phyloP scores from a whole-genome alignment of 2,888 invertebrate species.

The Pammene aurita region DNA sequence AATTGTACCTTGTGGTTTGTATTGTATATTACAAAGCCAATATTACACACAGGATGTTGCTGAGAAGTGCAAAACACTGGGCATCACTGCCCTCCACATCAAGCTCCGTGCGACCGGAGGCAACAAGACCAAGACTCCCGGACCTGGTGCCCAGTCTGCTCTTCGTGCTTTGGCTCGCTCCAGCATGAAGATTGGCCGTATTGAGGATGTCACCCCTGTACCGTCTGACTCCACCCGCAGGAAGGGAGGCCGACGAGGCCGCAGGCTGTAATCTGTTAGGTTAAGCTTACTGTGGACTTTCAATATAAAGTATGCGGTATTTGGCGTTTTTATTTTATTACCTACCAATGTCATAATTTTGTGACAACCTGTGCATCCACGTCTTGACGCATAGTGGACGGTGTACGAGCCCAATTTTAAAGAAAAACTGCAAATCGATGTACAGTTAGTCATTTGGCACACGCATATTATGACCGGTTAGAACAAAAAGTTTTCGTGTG shows the following conservation, averaged over 20 bases:
- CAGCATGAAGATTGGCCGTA: conserved; percentile 99
- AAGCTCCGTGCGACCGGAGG: conserved; percentile 99
- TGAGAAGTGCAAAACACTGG: conserved; percentile 98
- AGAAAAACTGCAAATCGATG: too few relatives aligned
- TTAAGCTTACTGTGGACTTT: conserved; percentile 75
- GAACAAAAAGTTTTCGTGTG: too few relatives aligned
- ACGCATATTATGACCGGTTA: too few relatives aligned
- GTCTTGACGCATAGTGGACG: too few relatives aligned
- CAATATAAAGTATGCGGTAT: conserved; percentile 73
- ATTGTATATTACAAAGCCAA: background rate
- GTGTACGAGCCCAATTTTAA: too few relatives aligned
- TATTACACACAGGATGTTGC: conserved; percentile 90
- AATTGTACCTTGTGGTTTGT: too few relatives aligned
- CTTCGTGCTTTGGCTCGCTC: conserved; percentile 98
- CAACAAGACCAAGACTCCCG: conserved; percentile 98
- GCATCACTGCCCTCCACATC: conserved; percentile 99
- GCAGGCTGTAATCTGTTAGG: conserved; percentile 93
- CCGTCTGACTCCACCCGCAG: conserved; percentile 99
- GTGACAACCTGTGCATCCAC: too few relatives aligned
- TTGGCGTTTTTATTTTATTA: conserved; percentile 52
- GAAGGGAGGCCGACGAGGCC: conserved; percentile 99
- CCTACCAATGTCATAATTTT: background rate
- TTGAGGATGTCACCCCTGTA: conserved; percentile 99
- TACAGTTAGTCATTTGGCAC: too few relatives aligned
- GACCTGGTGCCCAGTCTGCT: conserved; percentile 99